Percentiles rank a stretch among this genome's conserved stretches.
Evolutionary conservation across 2,113 vertebrate genomes (phyloP).

Genomic region (Ondatra zibethicus): DNA sequence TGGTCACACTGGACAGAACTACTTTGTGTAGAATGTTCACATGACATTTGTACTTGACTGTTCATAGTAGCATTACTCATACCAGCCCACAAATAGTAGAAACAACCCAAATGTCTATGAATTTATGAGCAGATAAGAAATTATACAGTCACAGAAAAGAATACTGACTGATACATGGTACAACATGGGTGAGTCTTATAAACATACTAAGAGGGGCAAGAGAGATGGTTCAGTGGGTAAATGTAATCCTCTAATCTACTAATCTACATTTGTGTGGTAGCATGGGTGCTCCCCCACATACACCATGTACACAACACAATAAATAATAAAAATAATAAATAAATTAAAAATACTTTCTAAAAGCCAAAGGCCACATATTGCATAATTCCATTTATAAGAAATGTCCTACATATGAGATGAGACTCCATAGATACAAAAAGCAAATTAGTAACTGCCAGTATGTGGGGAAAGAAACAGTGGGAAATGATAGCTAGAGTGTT

Average conservation of each 20-base stretch:
- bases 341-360: neutral
- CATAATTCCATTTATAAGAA: constrained; percentile 6
- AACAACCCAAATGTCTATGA: neutral
- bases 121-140: neutral
- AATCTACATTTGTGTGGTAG: neutral
- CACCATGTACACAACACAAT: neutral
- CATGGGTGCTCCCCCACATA: neutral
- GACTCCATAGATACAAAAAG: neutral
- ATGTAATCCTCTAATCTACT: neutral
- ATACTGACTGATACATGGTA: neutral
- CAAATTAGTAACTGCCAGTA: neutral
- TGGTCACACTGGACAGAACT: neutral
- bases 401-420: neutral
- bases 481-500: neutral
- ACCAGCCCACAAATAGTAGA: neutral
- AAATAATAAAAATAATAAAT: neutral
- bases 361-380: neutral
- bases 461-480: neutral
- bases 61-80: neutral
- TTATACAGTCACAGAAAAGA: constrained; percentile 27
- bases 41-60: neutral
- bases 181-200: neutral
- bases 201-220: neutral
- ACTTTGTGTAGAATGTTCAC: neutral
- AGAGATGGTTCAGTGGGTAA: neutral